These are phyloP conservation scores for Daphoenositta chrysoptera DNA, from an alignment of 2,113 vertebrate genomes.

Conservation along the genomic window DNA sequence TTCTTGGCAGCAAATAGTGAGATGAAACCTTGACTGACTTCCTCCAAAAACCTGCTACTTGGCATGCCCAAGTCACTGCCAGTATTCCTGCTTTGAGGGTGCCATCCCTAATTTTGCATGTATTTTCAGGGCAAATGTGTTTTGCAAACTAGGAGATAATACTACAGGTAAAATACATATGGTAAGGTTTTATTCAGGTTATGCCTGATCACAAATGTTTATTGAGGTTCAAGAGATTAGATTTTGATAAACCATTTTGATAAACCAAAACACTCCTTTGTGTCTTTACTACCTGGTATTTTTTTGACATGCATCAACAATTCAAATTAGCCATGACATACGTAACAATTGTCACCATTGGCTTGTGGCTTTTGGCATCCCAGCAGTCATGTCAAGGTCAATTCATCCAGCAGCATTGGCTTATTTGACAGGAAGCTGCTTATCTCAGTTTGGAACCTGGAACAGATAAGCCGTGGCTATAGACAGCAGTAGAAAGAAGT, in stretches of 20 bases:
- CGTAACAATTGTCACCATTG: neutral
- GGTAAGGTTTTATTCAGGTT: neutral
- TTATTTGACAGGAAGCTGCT: constrained; percentile 25
- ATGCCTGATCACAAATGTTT: neutral
- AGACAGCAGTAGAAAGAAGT: neutral
- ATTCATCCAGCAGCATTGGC: neutral
- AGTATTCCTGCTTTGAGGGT: neutral
- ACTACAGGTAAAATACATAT: neutral
- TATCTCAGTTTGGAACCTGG: constrained; percentile 33
- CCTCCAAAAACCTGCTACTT: neutral
- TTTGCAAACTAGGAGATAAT: neutral
- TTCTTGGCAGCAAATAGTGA: neutral
- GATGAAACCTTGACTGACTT: neutral
- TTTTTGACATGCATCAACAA: neutral
- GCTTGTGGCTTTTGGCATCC: constrained; percentile 17
- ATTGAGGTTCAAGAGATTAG: neutral
- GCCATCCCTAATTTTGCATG: neutral
- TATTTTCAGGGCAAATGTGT: neutral
- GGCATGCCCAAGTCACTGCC: neutral
- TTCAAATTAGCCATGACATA: neutral
- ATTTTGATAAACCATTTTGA: neutral
- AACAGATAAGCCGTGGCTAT: neutral
- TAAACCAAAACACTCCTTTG: too few species aligned
- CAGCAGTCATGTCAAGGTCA: constrained; percentile 38
- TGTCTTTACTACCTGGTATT: neutral